These are phyloP conservation scores for Trichogramma pretiosum DNA, from an alignment of 1,140 invertebrate genomes.

Conservation along the genomic window DNA sequence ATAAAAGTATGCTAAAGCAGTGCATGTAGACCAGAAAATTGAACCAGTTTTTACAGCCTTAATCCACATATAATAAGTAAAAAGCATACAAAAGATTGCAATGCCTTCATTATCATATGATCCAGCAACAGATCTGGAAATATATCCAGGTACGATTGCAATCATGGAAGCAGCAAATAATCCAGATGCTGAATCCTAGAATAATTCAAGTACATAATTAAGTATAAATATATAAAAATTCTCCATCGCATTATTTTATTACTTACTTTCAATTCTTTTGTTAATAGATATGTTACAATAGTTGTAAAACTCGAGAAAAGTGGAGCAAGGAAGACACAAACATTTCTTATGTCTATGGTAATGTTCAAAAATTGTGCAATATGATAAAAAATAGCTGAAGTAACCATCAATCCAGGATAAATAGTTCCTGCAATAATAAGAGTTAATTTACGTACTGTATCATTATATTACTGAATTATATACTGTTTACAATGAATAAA, in stretches of 20 bases:
- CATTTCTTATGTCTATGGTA: constrained; percentile 92
- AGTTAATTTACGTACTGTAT: constrained; percentile 9
- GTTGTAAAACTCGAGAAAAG: constrained; percentile 95
- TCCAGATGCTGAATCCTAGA: constrained; percentile 80
- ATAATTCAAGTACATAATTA: background rate
- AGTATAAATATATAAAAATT: background rate
- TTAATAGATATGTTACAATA: constrained; percentile 89
- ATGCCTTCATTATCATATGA: constrained; percentile 99
- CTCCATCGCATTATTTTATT: background rate
- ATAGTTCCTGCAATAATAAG: constrained; percentile 58
- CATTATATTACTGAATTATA: constrained; percentile 11
- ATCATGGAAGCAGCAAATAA: constrained; percentile 91
- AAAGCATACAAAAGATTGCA: constrained; percentile 96
- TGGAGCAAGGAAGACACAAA: constrained; percentile 95
- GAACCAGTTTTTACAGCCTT: constrained; percentile 94
- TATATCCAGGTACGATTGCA: constrained; percentile 94
- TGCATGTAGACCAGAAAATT: constrained; percentile 82
- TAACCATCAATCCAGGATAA: constrained; percentile 96
- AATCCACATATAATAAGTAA: constrained; percentile 97
- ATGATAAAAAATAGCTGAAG: constrained; percentile 86
- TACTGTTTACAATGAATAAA: background rate
- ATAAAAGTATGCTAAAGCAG: constrained; percentile 93
- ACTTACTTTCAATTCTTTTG: constrained; percentile 86
- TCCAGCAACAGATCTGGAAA: constrained; percentile 92
- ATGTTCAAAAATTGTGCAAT: constrained; percentile 84